Evolutionary conservation across 2,888 invertebrate species (phyloP), one percentile per base, ranked within the genome.

Genomic region (Hypolimnas misippus): DNA sequence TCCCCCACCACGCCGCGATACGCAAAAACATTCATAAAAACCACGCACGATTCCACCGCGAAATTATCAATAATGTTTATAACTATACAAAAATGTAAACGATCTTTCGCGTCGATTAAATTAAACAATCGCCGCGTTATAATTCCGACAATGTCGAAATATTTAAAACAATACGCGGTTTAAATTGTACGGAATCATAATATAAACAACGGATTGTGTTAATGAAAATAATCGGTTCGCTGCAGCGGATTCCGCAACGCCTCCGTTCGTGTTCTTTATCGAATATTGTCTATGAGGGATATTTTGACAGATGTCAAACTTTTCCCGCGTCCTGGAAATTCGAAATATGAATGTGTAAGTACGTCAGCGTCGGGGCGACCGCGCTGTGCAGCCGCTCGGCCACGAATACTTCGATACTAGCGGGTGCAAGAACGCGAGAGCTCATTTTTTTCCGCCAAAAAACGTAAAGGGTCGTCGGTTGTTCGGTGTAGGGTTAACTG

Each of bases 1-100:
- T 76, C 87, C 88, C 91, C 91, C 89, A 83, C 91, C 82, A 83
- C 71, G 69, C 70, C 66, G 70, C 83, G 75, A 79, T 77, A 87
- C 88, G 89, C 89, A 90, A 92, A 92, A 91, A 91, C 91, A 89
- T 88, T 87, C 89, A 87, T 87, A 90, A 92, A 91, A 92, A 91
- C 87, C 78, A 80, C 84, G 83, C 83, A 77, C 84, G 77, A 81
- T 85, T 83, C 83, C 85, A 80, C 83, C 86, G 88, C 88, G 81
- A 90, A 90, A 84, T 88, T 86, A 87, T 80, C 87, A 86, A 46
- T 46, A 46, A 87, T 88, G 86, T 90, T 89, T 88, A 86, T 86
- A 84, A 79, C 83, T 60, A 79, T 78, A 78, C 78, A 81, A 86
- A 87, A 85, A 85, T 85, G 84, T 83, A 82, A 86, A 85, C 83